These are phyloP conservation scores for Meloidogyne exigua DNA, from an alignment of 1,140 invertebrate genomes.

Conservation along the genomic window DNA sequence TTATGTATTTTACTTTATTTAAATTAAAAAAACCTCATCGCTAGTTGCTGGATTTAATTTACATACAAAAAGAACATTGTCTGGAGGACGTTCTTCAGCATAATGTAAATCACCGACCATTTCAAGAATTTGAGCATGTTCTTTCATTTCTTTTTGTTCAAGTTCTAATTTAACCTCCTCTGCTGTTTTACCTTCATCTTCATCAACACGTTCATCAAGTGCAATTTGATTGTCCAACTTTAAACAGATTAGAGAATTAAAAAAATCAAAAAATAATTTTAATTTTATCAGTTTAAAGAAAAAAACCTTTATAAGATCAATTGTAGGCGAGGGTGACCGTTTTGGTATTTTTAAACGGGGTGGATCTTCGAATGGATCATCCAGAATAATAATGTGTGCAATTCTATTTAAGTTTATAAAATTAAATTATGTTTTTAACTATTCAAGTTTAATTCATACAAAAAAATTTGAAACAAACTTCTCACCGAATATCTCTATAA, in stretches of 20 bases:
- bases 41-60: conserved; percentile 99
- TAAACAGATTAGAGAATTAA: neutral
- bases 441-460: neutral
- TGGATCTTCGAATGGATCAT: conserved; percentile 92
- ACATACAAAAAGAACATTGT: conserved; percentile 98
- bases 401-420: conserved; percentile 70
- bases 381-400: conserved; percentile 90
- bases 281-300: neutral
- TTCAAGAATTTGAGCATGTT: conserved; percentile 92
- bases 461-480: neutral
- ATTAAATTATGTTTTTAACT: too few species aligned
- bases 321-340: conserved; percentile 81
- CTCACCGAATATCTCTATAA: conserved; percentile 82
- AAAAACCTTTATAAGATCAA: conserved; percentile 73
- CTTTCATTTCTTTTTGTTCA: conserved; percentile 87
- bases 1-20: conserved; percentile 15
- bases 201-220: conserved; percentile 90
- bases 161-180: conserved; percentile 84
- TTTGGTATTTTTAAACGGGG: conserved; percentile 75
- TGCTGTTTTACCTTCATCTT: conserved; percentile 77
- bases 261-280: conserved; percentile 14
- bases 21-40: conserved; percentile 79
- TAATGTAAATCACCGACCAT: conserved; percentile 97
- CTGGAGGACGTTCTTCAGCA: conserved; percentile 92
- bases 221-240: conserved; percentile 78